These are phyloP conservation scores for Jaculus jaculus DNA, from an alignment of 2,113 vertebrate species.

Conservation along the genomic window DNA sequence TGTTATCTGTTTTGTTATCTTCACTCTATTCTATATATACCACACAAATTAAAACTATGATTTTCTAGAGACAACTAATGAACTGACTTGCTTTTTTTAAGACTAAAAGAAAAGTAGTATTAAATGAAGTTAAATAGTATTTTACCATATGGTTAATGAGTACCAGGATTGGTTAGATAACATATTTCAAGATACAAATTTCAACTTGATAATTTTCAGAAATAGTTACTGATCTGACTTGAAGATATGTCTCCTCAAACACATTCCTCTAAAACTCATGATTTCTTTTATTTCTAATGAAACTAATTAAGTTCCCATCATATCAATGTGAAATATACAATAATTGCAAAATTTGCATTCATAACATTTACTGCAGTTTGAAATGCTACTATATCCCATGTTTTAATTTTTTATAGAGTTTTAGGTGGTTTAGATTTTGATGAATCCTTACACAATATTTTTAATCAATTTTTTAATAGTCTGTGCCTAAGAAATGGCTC, in stretches of 20 bases:
- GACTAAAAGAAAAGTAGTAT: slow-evolving; percentile 46
- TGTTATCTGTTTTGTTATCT: too few species aligned
- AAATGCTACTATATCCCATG: slow-evolving; percentile 6
- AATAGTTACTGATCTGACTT: slow-evolving; percentile 55
- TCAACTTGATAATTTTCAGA: slow-evolving; percentile 63
- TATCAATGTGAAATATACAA: slow-evolving; percentile 39
- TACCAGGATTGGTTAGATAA: slow-evolving; percentile 11
- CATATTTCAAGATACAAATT: slow-evolving; percentile 59
- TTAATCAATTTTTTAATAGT: slow-evolving; percentile 4
- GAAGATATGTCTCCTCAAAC: slow-evolving; percentile 30
- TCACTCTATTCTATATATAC: not conserved
- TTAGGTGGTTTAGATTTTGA: slow-evolving; percentile 46
- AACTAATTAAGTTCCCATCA: slow-evolving; percentile 20
- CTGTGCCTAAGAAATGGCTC: not conserved
- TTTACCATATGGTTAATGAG: slow-evolving; percentile 59
- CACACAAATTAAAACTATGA: slow-evolving; percentile 55
- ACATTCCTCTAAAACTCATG: slow-evolving; percentile 62
- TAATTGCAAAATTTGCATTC: slow-evolving; percentile 51
- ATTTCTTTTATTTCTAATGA: slow-evolving; percentile 70
- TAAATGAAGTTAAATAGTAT: slow-evolving; percentile 67
- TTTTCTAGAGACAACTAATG: slow-evolving; percentile 59
- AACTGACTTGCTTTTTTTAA: slow-evolving; percentile 57
- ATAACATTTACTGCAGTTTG: slow-evolving; percentile 15
- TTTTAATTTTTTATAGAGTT: slow-evolving; percentile 58
- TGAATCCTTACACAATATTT: slow-evolving; percentile 9